Base-by-base conservation (phyloP, 2,888 invertebrate genomes). In the Tortrix viridana region DNA sequence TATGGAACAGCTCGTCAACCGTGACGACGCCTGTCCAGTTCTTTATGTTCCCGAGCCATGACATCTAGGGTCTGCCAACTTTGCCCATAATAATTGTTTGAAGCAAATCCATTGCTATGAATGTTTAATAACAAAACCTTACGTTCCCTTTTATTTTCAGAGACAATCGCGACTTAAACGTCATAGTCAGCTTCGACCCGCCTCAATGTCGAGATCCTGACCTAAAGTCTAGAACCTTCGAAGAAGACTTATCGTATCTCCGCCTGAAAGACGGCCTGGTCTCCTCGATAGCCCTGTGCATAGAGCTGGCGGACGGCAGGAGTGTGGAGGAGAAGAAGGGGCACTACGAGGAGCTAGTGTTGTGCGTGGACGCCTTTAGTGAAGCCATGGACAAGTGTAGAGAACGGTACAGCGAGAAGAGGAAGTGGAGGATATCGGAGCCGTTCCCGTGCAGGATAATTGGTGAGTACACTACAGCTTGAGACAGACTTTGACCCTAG, bases 91-190 rank as follows among this genome's bases (percentile, higher is more conserved):
- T n/a, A n/a, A n/a, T n/a, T n/a, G n/a, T n/a, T n/a, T n/a, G n/a
- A n/a, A n/a, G n/a, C n/a, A n/a, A n/a, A n/a, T n/a, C n/a, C n/a
- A n/a, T n/a, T n/a, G n/a, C n/a, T n/a, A n/a, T n/a, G n/a, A n/a
- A 7, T 26, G 7, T 7, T 7, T 7, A 7, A 7, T 2, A 26
- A 26, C 7, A 7, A 26, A 26, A 7, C 6, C 7, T 7, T 26
- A 26, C 26, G 7, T n/a, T n/a, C n/a, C 71, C 78, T 32, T 62
- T 46, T 0, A 3, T 26, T 75, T 79, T 69, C 77, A 93, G 94
- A 52, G 97, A 97, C 87, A 97, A 97, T 86, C 94, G 97, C 46
- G 97, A 97, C 83, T 88, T 96, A 23, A 92, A 93, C 65, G 95
- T 96, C 6, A 94, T 95, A 75, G 90, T 94, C 9, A 93, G 93